These are phyloP conservation scores for Aromia moschata DNA, from an alignment of 2,888 invertebrate genomes.

Conservation along the genomic window DNA sequence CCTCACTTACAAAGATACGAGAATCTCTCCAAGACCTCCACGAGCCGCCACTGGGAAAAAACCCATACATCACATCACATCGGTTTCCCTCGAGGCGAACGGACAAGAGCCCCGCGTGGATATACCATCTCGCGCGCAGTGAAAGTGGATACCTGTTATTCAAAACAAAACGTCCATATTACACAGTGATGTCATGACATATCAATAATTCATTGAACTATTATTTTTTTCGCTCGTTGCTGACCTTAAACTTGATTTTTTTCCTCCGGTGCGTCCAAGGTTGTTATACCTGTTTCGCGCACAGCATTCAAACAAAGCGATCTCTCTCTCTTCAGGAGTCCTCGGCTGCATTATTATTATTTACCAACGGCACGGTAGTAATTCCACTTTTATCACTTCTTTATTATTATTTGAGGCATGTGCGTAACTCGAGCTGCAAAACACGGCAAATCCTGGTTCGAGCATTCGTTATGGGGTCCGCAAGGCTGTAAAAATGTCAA, in stretches of 20 bases:
- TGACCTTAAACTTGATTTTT: conserved; percentile 26
- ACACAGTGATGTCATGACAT: conserved; percentile 16
- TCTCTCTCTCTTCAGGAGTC: conserved; percentile 2
- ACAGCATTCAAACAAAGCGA: neutral
- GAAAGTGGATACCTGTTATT: conserved; percentile 12
- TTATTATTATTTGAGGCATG: conserved; percentile 16
- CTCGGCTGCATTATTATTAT: neutral
- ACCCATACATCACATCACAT: too few species aligned
- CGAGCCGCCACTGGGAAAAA: too few species aligned
- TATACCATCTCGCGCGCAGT: neutral
- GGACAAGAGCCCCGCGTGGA: neutral
- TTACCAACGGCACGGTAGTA: neutral
- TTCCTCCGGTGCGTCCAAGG: conserved; percentile 1
- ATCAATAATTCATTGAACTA: conserved; percentile 24
- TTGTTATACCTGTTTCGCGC: conserved; percentile 4
- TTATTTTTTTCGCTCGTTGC: conserved; percentile 10
- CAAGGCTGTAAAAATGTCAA: conserved; percentile 13
- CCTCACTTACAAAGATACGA: neutral
- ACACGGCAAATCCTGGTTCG: conserved; percentile 4
- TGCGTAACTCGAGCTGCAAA: neutral
- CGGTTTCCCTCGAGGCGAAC: neutral
- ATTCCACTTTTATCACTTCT: neutral
- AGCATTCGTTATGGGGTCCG: conserved; percentile 3
- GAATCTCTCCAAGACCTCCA: neutral
- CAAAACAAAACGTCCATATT: conserved; percentile 5